Conservation (phyloP, 2,797 vertebrate species). For the Pelodytes ibericus region DNA sequence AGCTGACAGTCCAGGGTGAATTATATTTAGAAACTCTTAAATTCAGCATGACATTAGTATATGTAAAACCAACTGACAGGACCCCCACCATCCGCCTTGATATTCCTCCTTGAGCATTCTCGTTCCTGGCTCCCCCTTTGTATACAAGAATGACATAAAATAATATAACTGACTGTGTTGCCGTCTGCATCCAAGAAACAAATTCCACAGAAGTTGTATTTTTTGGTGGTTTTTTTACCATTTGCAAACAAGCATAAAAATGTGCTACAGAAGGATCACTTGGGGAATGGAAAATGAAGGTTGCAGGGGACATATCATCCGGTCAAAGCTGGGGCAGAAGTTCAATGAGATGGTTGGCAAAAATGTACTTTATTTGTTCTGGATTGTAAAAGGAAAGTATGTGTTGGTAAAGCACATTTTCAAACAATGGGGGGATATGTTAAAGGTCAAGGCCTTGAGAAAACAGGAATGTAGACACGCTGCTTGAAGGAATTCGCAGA, state of each 20-base stretch:
- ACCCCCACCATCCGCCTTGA: background rate
- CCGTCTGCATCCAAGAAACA: conserved; percentile 42
- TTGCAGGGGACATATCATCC: conserved; percentile 34
- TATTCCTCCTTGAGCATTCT: background rate
- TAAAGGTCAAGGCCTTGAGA: conserved; percentile 58
- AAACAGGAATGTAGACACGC: conserved; percentile 57
- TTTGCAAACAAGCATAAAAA: conserved; percentile 61
- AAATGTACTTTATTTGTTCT: conserved; percentile 69
- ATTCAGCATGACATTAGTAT: no score
- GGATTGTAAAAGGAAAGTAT: conserved; percentile 65
- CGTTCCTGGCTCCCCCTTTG: conserved; percentile 9
- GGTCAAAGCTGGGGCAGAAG: conserved; percentile 68
- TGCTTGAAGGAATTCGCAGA: conserved; percentile 24
- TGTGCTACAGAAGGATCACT: conserved; percentile 62
- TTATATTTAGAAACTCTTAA: no score
- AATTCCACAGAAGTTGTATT: conserved; percentile 53
- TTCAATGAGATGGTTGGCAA: conserved; percentile 65
- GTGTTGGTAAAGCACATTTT: conserved; percentile 65
- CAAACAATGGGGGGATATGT: conserved; percentile 49
- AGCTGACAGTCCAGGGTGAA: no score
- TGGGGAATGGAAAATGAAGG: conserved; percentile 41
- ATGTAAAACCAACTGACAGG: background rate
- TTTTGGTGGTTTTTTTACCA: conserved; percentile 27
- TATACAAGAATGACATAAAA: conserved; percentile 48
- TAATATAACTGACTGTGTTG: conserved; percentile 46